Evolutionary conservation across 2,113 vertebrate genomes (phyloP).

Genomic region (Anarhynchus alexandrinus): DNA sequence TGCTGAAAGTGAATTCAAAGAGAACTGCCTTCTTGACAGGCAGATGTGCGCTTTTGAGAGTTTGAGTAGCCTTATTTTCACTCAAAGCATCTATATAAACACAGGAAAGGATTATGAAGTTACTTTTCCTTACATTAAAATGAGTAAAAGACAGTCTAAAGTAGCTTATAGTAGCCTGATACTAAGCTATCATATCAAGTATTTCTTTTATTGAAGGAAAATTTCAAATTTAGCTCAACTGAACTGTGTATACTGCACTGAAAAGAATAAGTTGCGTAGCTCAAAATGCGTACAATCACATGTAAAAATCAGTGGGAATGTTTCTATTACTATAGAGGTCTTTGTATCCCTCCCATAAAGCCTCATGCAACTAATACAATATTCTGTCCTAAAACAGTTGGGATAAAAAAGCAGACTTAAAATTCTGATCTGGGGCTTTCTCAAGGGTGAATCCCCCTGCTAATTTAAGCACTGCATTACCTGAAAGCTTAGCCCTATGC

Average conservation of each 20-base stretch:
- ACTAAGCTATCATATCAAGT: background rate
- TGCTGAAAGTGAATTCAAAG: background rate
- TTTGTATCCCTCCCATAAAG: background rate
- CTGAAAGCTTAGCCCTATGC: background rate
- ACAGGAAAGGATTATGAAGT: background rate
- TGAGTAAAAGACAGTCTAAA: background rate
- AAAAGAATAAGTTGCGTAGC: background rate
- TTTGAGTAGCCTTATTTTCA: background rate
- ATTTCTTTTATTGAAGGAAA: background rate
- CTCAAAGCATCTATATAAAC: background rate
- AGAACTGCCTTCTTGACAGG: background rate
- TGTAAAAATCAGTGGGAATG: background rate
- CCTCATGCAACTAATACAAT: background rate
- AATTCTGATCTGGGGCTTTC: conserved; percentile 1
- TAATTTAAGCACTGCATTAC: conserved; percentile 11
- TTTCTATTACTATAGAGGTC: background rate
- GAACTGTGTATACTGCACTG: background rate
- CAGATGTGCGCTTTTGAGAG: background rate
- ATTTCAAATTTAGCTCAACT: background rate
- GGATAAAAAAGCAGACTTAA: background rate
- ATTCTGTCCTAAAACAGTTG: background rate
- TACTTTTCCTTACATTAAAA: background rate
- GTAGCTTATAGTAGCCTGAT: background rate
- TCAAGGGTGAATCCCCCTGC: background rate
- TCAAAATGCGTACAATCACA: background rate